Evolutionary conservation across 2,888 invertebrate genomes (phyloP), one percentile per base, ranked within the genome.

Genomic region (Idaea aversata): DNA sequence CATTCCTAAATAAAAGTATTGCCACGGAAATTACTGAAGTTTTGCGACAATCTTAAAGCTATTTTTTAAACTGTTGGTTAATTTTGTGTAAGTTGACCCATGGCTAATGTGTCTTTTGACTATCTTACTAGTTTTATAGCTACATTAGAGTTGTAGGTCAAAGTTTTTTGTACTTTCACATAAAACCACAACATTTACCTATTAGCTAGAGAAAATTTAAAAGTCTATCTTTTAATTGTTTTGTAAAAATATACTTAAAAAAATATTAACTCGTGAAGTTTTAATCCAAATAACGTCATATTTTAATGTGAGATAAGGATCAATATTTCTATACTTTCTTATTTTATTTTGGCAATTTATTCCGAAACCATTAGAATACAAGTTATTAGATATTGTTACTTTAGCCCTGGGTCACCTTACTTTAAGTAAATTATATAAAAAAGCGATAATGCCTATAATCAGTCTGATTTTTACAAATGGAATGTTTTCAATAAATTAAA

Each of bases 391-490:
- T 13, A 10, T 47, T 7, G 47, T 47, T 10, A 47, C 47, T 47
- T 47, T 47, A 47, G 7, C 6, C 10, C 47, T 2, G 10, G 47
- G 47, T 47, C 47, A 47, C 47, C 47, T 47, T 47, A 38, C 38
- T 6, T 38, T 38, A 47, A 10, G 47, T 47, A 47, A 59, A 34
- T 59, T 25, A 59, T 59, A 25, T 59, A 59, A 15, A 16, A 10
- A 59, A 59, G 59, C 59, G 7, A 59, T 59, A 16, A 15, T 15
- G 15, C 76, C 76, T 85, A 84, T 74, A 75, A 71, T 88, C 87
- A 88, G 88, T 88, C 88, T 83, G 80, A 83, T 78, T 78, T 75
- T 78, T 79, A 77, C 73, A 75, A 78, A 81, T 86, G 88, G 88
- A 88, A 88, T 88, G 88, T 88, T 77, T 77, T 73, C 4, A 62